These are phyloP conservation scores for Bos indicus DNA, from an alignment of 2,113 vertebrate genomes.

Conservation along the genomic window DNA sequence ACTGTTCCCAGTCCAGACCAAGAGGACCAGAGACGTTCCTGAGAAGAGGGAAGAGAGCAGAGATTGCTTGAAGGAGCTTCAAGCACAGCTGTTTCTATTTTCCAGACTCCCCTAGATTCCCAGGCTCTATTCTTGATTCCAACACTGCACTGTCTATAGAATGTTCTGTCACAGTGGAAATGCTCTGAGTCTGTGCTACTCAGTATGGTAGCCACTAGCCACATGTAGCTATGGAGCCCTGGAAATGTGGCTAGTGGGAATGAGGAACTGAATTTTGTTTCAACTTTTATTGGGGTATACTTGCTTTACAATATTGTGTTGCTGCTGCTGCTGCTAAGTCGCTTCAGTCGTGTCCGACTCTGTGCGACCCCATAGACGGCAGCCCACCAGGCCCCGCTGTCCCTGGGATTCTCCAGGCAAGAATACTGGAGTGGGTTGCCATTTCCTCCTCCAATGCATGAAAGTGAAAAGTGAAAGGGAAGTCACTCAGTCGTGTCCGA, in stretches of 20 bases:
- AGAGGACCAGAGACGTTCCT: background rate
- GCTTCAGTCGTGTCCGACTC: no score
- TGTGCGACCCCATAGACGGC: no score
- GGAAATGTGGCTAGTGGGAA: background rate
- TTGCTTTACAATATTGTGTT: background rate
- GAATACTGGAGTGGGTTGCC: no score
- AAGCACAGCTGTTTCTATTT: background rate
- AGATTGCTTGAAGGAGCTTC: background rate
- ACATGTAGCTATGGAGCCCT: background rate
- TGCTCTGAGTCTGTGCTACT: fast-evolving
- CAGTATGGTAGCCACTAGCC: fast-evolving
- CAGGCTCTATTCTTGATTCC: background rate
- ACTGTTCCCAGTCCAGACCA: background rate
- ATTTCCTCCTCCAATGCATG: no score
- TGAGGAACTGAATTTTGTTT: background rate
- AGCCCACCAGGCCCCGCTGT: no score
- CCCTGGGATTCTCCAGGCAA: no score
- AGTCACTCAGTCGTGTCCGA: no score
- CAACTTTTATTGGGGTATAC: background rate
- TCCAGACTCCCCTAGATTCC: background rate
- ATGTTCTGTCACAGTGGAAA: background rate
- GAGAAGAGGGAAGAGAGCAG: background rate
- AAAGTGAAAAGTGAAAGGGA: no score
- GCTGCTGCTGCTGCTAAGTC: no score
- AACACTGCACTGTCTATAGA: background rate